Evolutionary conservation across 1,140 invertebrate species (phyloP).

Genomic region (Ruditapes philippinarum): DNA sequence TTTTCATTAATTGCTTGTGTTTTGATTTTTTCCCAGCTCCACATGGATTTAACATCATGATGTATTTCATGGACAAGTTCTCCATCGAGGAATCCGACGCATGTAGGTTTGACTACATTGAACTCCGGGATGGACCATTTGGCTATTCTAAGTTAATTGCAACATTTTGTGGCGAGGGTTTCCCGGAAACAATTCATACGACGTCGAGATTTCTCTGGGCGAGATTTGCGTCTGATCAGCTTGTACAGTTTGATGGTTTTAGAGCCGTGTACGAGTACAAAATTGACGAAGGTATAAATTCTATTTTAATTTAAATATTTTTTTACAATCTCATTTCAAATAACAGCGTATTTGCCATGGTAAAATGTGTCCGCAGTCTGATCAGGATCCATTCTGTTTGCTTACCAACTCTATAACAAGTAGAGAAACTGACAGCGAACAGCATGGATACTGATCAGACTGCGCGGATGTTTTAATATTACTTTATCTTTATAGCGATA

Average conservation of each 20-base stretch:
- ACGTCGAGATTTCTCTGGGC: constrained; percentile 93
- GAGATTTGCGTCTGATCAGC: constrained; percentile 94
- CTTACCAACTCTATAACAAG: too few species aligned
- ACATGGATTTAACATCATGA: constrained; percentile 90
- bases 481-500: too few species aligned
- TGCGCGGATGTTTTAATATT: too few species aligned
- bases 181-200: constrained; percentile 93
- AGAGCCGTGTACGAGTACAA: constrained; percentile 90
- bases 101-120: constrained; percentile 94
- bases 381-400: too few species aligned
- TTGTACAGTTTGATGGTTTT: constrained; percentile 94
- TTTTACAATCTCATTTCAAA: too few species aligned
- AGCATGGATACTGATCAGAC: too few species aligned
- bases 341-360: too few species aligned
- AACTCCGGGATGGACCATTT: constrained; percentile 94
- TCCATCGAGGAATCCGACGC: constrained; percentile 91
- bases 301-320: too few species aligned
- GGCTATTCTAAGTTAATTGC: constrained; percentile 92
- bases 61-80: constrained; percentile 95
- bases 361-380: too few species aligned
- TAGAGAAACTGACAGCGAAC: too few species aligned
- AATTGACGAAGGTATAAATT: constrained; percentile 43
- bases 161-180: constrained; percentile 92
- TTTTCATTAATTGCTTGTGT: too few species aligned
- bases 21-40: constrained; percentile 91